phyloP scores from a whole-genome alignment of 2,113 vertebrate species.

The Oryzias javanicus region DNA sequence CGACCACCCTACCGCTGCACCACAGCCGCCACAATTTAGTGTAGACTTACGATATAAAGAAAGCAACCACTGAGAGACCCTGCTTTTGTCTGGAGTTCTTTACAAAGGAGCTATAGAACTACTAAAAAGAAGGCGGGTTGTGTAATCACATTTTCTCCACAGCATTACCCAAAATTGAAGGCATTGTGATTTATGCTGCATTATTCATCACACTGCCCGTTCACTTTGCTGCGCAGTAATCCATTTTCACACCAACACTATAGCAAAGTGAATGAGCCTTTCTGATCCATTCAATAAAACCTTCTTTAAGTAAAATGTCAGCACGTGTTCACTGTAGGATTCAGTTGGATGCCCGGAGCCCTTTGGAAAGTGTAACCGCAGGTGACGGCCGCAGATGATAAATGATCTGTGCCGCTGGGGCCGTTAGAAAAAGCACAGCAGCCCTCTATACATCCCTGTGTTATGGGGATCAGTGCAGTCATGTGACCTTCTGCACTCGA shows the following conservation, averaged over 20 bases:
- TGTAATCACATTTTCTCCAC: constrained; percentile 14
- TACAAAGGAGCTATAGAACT: constrained; percentile 18
- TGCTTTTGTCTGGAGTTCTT: constrained; percentile 34
- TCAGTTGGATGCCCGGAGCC: constrained; percentile 8
- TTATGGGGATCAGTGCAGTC: constrained; percentile 57
- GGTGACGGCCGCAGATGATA: constrained; percentile 38
- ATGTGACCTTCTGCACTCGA: constrained; percentile 54
- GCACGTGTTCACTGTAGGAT: constrained; percentile 2
- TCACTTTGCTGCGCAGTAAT: constrained; percentile 23
- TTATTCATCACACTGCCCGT: constrained; percentile 19
- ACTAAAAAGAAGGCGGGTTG: constrained; percentile 4
- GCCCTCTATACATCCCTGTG: constrained; percentile 32
- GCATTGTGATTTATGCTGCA: constrained; percentile 31
- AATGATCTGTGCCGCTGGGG: constrained; percentile 29
- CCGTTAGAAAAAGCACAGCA: constrained; percentile 29
- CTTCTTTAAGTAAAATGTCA: constrained; percentile 2
- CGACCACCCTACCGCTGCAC: no score
- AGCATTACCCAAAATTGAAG: constrained; percentile 17
- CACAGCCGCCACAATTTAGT: no score
- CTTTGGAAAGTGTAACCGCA: constrained; percentile 25
- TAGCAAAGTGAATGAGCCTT: constrained; percentile 9
- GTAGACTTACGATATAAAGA: not conserved
- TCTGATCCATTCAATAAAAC: constrained; percentile 34
- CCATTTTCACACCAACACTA: constrained; percentile 19
- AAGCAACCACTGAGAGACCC: constrained; percentile 18